Evolutionary conservation across 2,888 invertebrate species (phyloP), one percentile per base, ranked within the genome.

Genomic region (Galerucella pusilla): DNA sequence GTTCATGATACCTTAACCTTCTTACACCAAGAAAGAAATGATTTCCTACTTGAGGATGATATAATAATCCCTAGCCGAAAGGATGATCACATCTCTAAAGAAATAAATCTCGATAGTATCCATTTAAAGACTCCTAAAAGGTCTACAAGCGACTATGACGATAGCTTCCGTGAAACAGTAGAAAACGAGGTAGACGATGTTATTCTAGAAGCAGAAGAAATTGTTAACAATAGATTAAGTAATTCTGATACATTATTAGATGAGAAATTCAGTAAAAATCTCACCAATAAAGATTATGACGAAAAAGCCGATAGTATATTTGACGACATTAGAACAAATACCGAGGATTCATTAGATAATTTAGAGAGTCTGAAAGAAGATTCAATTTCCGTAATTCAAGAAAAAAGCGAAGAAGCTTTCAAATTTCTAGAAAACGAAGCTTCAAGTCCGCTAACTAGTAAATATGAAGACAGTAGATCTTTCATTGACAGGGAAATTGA

Each of bases 11-110:
- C 88, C 3, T 80, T 88, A 54, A 86, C 86, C 14, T 88, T 88
- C 78, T 81, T 88, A 46, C 87, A 88, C 77, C 87, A 87, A 78
- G 88, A 88, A 82, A 82, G 88, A 25, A 88, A 88, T 79, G 87
- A 88, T 78, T 88, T 87, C 76, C 80, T 88, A 68, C 86, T 88
- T 4, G 80, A 86, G 65, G 88, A 88, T 20, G 88, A 88, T 76
- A 83, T 86, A 71, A 86, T 87, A 49, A 87, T 88, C 61, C 87
- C 87, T 3, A 85, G 84, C 71, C 81, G 87, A 69, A 88, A 88
- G 79, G 86, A 87, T 68, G 88, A 88, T 78, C 88, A 88, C 76
- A 84, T 87, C 25, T 80, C 87, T 5, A 82, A 84, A 69, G 78
- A 82, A 74, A 88, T 87, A 35, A 83, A 87, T 79, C 80, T 87